A percentile compares a stretch with the other conserved stretches of the same genome.
These are phyloP conservation scores for Selenia dentaria DNA, from an alignment of 2,888 invertebrate genomes.

Conservation along the genomic window DNA sequence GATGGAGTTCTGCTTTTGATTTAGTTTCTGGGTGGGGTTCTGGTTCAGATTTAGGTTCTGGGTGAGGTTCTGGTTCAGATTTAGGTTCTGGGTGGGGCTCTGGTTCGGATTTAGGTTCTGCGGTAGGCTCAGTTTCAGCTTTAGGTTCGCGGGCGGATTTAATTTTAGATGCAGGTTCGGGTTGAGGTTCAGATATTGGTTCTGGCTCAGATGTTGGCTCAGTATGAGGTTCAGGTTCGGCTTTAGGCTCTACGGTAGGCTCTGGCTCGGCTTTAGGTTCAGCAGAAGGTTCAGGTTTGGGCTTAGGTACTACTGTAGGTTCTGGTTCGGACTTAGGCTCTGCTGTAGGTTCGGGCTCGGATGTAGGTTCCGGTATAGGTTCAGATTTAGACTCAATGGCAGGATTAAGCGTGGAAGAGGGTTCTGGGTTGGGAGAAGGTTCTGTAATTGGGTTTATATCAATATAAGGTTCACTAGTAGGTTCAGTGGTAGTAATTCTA, in stretches of 20 bases:
- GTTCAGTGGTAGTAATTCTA: slow-evolving; percentile 46
- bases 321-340: slow-evolving; percentile 53
- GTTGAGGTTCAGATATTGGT: slow-evolving; percentile 11
- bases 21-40: slow-evolving; percentile 51
- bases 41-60: slow-evolving; percentile 45
- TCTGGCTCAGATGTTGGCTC: slow-evolving; percentile 14
- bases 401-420: slow-evolving; percentile 39
- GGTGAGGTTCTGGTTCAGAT: slow-evolving; percentile 64
- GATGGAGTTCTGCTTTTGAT: slow-evolving; percentile 57
- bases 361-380: slow-evolving; percentile 50
- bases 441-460: not conserved
- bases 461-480: slow-evolving; percentile 35
- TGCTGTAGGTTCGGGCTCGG: slow-evolving; percentile 49
- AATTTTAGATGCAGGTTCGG: slow-evolving; percentile 15
- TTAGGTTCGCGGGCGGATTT: slow-evolving; percentile 57
- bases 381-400: slow-evolving; percentile 59
- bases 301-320: slow-evolving; percentile 33
- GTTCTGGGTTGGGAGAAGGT: slow-evolving; percentile 30
- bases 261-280: slow-evolving; percentile 30
- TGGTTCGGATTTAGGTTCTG: slow-evolving; percentile 42
- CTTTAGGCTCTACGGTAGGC: slow-evolving; percentile 12
- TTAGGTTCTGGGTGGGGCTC: slow-evolving; percentile 39
- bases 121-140: slow-evolving; percentile 49
- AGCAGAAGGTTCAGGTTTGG: slow-evolving; percentile 45
- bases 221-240: slow-evolving; percentile 8